phyloP scores from a whole-genome alignment of 2,113 vertebrate genomes.

The Semnornis frantzii region DNA sequence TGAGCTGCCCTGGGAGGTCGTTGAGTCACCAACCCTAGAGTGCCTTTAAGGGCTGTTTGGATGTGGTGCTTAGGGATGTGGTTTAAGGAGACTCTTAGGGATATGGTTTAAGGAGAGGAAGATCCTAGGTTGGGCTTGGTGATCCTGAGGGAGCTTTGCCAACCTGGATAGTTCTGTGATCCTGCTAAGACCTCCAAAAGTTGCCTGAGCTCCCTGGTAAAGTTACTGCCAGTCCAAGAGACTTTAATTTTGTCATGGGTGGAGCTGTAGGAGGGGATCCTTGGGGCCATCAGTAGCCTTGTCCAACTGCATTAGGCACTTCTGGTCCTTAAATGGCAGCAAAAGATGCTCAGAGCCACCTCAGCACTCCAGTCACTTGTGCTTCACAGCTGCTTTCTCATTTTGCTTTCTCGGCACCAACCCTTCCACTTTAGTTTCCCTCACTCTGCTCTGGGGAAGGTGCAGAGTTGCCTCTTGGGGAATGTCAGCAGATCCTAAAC shows the following conservation, averaged over 20 bases:
- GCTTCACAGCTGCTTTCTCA: not conserved
- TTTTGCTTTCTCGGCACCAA: constrained; percentile 1
- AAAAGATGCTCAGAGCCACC: not conserved
- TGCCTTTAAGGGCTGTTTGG: too few species aligned
- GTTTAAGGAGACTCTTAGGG: too few species aligned
- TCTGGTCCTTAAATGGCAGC: not conserved
- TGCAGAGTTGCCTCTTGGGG: not conserved
- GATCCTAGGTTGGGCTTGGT: too few species aligned
- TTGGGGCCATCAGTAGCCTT: fast-evolving
- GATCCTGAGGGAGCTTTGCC: too few species aligned
- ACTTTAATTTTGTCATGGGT: not conserved
- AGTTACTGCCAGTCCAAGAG: not conserved
- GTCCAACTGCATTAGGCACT: not conserved
- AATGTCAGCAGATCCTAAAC: not conserved
- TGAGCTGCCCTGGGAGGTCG: too few species aligned
- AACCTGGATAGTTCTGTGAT: too few species aligned
- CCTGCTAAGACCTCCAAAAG: too few species aligned
- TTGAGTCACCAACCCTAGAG: too few species aligned
- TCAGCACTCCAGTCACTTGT: constrained; percentile 37
- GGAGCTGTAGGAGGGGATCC: not conserved
- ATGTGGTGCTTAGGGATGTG: too few species aligned
- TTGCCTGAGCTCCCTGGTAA: not conserved
- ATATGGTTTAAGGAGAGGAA: too few species aligned
- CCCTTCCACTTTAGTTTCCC: not conserved
- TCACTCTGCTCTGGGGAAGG: not conserved